phyloP scores from a whole-genome alignment of 2,797 vertebrate species.

The Myripristis murdjan region DNA sequence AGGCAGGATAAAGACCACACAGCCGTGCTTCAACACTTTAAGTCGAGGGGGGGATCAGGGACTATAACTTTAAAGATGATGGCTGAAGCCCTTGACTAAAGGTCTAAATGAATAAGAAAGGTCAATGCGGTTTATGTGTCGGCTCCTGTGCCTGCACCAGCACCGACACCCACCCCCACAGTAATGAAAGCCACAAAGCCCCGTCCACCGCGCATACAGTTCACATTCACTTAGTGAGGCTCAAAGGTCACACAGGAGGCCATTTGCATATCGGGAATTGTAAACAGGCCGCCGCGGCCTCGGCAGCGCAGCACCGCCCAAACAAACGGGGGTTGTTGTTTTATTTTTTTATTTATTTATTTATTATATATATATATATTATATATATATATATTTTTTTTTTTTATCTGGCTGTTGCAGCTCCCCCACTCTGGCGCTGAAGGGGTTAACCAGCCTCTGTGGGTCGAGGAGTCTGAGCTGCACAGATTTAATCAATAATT shows the following conservation, averaged over 20 bases:
- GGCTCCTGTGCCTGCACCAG: slow-evolving; percentile 66
- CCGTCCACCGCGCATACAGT: slow-evolving; percentile 50
- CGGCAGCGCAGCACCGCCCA: slow-evolving; percentile 12
- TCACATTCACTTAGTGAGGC: slow-evolving; percentile 34
- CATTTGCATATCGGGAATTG: slow-evolving; percentile 68
- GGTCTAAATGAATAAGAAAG: slow-evolving; percentile 85
- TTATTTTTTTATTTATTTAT: too few relatives aligned
- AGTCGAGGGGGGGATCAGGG: slow-evolving; percentile 78
- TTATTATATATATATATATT: too few relatives aligned
- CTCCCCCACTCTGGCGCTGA: slow-evolving; percentile 70
- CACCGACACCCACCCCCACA: slow-evolving; percentile 53
- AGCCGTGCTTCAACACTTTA: slow-evolving; percentile 76
- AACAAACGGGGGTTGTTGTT: slow-evolving; percentile 34
- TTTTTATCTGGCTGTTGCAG: slow-evolving; percentile 57
- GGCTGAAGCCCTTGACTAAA: slow-evolving; percentile 86
- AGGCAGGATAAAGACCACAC: slow-evolving; percentile 78
- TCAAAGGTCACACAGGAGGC: slow-evolving; percentile 70
- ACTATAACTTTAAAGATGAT: slow-evolving; percentile 84
- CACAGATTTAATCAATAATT: slow-evolving; percentile 95
- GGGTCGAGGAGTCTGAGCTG: slow-evolving; percentile 89
- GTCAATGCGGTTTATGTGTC: slow-evolving; percentile 80
- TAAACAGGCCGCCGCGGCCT: slow-evolving; percentile 30
- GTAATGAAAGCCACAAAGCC: slow-evolving; percentile 75
- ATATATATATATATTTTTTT: too few relatives aligned
- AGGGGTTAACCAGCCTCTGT: slow-evolving; percentile 90